Base-by-base conservation (phyloP, 2,113 vertebrate species). In the Choloepus hoffmanni region DNA sequence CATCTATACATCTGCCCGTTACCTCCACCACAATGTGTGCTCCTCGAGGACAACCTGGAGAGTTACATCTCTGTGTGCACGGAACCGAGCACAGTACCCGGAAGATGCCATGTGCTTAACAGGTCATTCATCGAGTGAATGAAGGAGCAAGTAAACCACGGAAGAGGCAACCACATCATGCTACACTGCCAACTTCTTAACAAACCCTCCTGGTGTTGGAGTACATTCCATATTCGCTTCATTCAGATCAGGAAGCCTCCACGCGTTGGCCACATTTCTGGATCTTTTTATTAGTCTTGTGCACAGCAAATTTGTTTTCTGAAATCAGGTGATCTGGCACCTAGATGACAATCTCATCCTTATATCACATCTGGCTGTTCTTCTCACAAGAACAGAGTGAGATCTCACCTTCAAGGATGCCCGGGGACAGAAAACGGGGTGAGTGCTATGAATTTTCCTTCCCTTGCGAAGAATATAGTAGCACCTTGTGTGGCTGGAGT, bases 141-240 rank as follows among this genome's bases (percentile, higher is more conserved):
- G 1, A 53, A 67, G 5, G 72, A 72, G 78, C 10, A 5, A 48
- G 11, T 15, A 73, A 26, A 18, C 3, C 43, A 53, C 30, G 10
- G 7, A 19, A 15, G 50, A 12, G 73, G 55, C 19, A 73, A 58
- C n/a, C 3, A 45, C 67, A 76, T 50, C 30, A 26, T 40, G 45
- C 13, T 10, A 13, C 4, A 36, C 21, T 48, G 21, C 48, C 81
- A 50, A 50, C 53, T 23, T 62, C 26, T 0, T 15, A 21, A 18
- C 36, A 14, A 14, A 30, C 0, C 0, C 21, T 50, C 43, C 53
- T 15, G 10, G 58, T 0, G 2, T 0, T 2, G 74, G 30, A 43
- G 15, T 11, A 3, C 16, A 3, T 10, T n/a, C 62, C 58, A 13
- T 0, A 1, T 30, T 67, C 45, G 24, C 65, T 28, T 30, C 74